Base-by-base conservation (phyloP, 2,113 vertebrate species). In the Coryphaenoides rupestris region DNA sequence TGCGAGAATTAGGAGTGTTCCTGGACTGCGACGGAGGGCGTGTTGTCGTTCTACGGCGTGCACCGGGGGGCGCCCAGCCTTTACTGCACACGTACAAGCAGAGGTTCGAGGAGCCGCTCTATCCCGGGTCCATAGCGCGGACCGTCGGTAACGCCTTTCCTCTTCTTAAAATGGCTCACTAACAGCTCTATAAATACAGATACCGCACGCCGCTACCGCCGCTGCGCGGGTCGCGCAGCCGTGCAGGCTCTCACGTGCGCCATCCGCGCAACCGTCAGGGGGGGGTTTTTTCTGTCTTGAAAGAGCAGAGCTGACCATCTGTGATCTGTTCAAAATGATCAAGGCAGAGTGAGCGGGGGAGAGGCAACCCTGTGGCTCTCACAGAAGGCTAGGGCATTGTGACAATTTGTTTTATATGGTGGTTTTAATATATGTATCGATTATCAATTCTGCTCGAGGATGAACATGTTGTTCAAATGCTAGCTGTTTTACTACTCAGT, bases 281-380 rank as follows among this genome's bases (percentile, higher is more conserved):
- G n/a, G n/a, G n/a, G n/a, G 91, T 91, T 0, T 74, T 91, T n/a
- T 90, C 86, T 21, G 88, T 88, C 54, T 91, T 86, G 15, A 92
- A 89, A 82, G 86, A n/a, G 86, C 89, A 1, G 74, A 82, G 3
- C 73, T 92, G 62, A 66, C 69, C 19, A 54, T 91, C 72, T 81
- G 84, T 55, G 74, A 88, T 52, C 65, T 89, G 22, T 92, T 86
- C 57, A 54, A 80, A 19, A 22, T 33, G 7, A 76, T 62, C 73
- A 46, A 12, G 16, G 5, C 55, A 14, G 21, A 62, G 47, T 69
- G 19, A 40, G 1, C n/a, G 14, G 15, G 21, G n/a, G 10, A 5
- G 45, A 19, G 22, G 60, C 46, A 70, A 4, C 16, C 58, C 45
- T 55, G 40, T 19, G 53, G 19, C 47, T 58, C 50, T 58, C 1